These are phyloP conservation scores for Empis livida DNA, from an alignment of 2,888 invertebrate genomes.

Conservation along the genomic window DNA sequence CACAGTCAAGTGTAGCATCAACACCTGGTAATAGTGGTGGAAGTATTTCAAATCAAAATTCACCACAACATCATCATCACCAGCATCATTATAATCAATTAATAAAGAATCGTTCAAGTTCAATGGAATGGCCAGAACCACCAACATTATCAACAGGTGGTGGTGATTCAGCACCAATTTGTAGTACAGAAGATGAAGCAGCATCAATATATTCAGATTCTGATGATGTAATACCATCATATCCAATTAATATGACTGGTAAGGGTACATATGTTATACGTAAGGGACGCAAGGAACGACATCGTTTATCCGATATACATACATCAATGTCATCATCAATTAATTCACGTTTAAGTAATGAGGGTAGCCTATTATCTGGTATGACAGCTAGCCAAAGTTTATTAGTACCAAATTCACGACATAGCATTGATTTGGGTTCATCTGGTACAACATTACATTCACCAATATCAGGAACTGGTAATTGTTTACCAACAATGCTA, in stretches of 20 bases:
- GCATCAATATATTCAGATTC: conserved; percentile 57
- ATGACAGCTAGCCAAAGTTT: conserved; percentile 8
- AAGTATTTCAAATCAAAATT: conserved; percentile 11
- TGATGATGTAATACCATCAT: conserved; percentile 22
- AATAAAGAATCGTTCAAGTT: conserved; percentile 10
- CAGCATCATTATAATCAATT: background rate
- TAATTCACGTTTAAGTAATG: conserved; percentile 49
- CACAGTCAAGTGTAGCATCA: conserved; percentile 57
- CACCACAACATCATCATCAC: conserved; percentile 8
- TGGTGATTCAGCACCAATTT: conserved; percentile 34
- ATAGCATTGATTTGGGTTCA: conserved; percentile 53
- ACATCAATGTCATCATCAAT: conserved; percentile 38
- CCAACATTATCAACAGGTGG: conserved; percentile 29
- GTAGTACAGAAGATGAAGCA: conserved; percentile 52
- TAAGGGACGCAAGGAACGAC: conserved; percentile 55
- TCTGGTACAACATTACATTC: conserved; percentile 25
- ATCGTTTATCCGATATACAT: conserved; percentile 43
- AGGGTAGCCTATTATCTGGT: conserved; percentile 19
- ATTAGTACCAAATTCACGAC: conserved; percentile 48
- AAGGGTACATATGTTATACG: conserved; percentile 72
- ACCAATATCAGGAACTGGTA: background rate
- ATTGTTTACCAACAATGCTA: conserved; percentile 7
- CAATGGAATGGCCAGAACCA: conserved; percentile 55
- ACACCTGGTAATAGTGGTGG: conserved; percentile 38
- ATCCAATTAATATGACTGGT: conserved; percentile 37